These are phyloP conservation scores for Hippocampus barbouri DNA, from an alignment of 2,113 vertebrate species.

Conservation along the genomic window DNA sequence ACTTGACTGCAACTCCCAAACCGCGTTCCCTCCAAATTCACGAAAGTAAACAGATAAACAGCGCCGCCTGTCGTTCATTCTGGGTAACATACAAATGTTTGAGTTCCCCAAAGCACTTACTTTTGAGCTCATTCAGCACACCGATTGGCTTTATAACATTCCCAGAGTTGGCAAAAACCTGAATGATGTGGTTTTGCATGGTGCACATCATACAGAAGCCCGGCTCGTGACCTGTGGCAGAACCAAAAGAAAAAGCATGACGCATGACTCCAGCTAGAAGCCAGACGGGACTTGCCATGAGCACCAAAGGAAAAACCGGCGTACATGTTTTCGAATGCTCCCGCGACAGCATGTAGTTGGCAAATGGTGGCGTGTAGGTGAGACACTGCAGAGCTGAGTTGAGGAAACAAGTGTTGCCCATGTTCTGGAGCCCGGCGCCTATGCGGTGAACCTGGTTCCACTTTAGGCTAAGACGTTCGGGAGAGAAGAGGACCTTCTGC, in stretches of 20 bases:
- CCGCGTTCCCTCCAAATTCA: constrained; percentile 48
- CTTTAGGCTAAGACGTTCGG: constrained; percentile 88
- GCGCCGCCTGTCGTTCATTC: constrained; percentile 22
- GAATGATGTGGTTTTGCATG: constrained; percentile 91
- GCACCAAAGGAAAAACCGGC: constrained; percentile 22
- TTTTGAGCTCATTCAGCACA: constrained; percentile 90
- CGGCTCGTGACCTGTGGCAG: constrained; percentile 79
- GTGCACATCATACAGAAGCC: constrained; percentile 98
- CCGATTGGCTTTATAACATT: constrained; percentile 89
- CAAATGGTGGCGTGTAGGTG: constrained; percentile 89
- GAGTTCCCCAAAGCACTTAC: constrained; percentile 45
- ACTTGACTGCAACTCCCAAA: neutral
- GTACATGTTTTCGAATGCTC: constrained; percentile 94
- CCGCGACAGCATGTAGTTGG: constrained; percentile 91
- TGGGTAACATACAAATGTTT: constrained; percentile 10
- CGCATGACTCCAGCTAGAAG: neutral
- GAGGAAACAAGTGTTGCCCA: constrained; percentile 95
- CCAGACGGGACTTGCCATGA: neutral
- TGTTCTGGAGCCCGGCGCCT: constrained; percentile 93
- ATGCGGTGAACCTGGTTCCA: constrained; percentile 87
- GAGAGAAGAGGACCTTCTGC: constrained; percentile 88
- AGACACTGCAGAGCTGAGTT: constrained; percentile 95
- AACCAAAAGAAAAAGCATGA: constrained; percentile 4
- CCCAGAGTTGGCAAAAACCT: constrained; percentile 86
- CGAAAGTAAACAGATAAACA: constrained; percentile 28